Conservation (phyloP, 2,113 vertebrate genomes). For the Apteryx mantelli region DNA sequence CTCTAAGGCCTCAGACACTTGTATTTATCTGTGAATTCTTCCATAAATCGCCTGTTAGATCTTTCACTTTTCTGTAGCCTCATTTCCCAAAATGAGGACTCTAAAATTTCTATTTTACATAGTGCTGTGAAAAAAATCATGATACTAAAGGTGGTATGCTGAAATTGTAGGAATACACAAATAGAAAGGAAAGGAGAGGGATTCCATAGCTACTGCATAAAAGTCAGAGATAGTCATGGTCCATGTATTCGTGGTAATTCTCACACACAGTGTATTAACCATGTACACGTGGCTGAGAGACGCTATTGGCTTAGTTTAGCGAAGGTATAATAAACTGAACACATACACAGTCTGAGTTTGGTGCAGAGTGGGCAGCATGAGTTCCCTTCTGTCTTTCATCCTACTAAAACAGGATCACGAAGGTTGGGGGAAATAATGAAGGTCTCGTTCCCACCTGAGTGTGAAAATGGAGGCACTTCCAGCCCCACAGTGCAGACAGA, state of each 20-base stretch:
- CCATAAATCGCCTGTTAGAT: background rate
- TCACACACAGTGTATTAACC: rapidly evolving
- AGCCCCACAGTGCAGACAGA: background rate
- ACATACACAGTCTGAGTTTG: background rate
- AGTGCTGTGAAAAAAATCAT: background rate
- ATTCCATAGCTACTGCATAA: background rate
- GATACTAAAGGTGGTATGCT: rapidly evolving
- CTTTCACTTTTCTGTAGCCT: background rate
- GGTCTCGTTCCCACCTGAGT: background rate
- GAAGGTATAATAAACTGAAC: background rate
- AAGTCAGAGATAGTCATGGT: background rate
- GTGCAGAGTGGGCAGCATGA: background rate
- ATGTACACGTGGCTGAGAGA: background rate
- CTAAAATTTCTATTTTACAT: background rate
- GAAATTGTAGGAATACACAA: background rate
- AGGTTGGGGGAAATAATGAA: background rate
- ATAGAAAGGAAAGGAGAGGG: background rate
- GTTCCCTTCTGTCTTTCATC: background rate
- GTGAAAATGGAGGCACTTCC: background rate
- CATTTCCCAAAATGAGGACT: background rate
- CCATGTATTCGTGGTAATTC: background rate
- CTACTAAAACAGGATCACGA: background rate
- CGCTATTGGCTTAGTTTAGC: background rate
- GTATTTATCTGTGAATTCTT: background rate
- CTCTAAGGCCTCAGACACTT: rapidly evolving